Evolutionary conservation across 2,113 vertebrate genomes (phyloP).

Genomic region (Serilophus lunatus): DNA sequence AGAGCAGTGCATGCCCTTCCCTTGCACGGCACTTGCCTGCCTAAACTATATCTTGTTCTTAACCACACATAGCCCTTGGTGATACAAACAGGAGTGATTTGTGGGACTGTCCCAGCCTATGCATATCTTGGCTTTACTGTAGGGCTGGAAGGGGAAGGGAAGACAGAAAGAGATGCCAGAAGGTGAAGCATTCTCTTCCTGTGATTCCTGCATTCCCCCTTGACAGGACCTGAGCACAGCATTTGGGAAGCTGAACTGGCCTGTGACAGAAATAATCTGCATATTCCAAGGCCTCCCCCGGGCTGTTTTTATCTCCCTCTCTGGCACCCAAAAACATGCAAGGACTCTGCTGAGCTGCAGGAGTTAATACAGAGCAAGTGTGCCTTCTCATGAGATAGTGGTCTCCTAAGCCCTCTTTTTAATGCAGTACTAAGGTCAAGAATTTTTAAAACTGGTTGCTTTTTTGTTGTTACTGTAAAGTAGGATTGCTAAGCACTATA

Average conservation of each 20-base stretch:
- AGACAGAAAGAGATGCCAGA: background rate
- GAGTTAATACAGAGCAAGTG: background rate
- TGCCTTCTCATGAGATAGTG: background rate
- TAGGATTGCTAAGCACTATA: conserved; percentile 37
- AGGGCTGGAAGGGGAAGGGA: background rate
- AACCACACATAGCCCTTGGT: accelerated
- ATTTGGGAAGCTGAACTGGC: background rate
- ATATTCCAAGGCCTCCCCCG: background rate
- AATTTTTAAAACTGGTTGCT: conserved; percentile 38
- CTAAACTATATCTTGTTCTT: background rate
- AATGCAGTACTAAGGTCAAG: conserved; percentile 5
- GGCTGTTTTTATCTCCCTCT: background rate
- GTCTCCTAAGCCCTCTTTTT: background rate
- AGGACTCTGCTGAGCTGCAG: background rate
- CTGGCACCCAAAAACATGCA: background rate
- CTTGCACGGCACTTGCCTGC: background rate
- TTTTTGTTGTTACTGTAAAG: conserved; percentile 68
- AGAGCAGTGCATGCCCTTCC: background rate
- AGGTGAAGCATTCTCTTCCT: background rate
- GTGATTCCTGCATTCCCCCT: background rate
- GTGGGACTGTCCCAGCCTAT: background rate
- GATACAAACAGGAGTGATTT: background rate
- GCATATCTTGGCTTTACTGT: background rate
- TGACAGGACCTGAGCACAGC: background rate
- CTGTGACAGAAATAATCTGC: accelerated